Percentiles rank a stretch among this genome's conserved stretches.
These are phyloP conservation scores for Lutjanus campechanus DNA, from an alignment of 2,797 vertebrate genomes.

Conservation along the genomic window DNA sequence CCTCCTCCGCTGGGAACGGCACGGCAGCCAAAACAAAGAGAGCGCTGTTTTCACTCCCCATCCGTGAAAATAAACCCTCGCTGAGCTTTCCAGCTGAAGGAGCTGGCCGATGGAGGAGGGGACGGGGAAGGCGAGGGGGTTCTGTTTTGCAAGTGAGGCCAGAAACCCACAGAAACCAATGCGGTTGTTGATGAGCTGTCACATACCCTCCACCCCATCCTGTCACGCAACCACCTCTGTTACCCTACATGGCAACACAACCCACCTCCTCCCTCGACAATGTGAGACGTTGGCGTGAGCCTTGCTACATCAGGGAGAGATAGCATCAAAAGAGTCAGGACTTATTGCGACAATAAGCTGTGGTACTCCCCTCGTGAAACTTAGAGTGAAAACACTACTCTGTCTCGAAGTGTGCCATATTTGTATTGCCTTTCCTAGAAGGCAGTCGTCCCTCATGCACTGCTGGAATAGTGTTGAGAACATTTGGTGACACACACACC, in stretches of 20 bases:
- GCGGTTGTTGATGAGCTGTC: conserved; percentile 77
- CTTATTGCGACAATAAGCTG: conserved; percentile 52
- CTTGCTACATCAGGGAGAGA: conserved; percentile 49
- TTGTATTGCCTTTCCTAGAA: conserved; percentile 76
- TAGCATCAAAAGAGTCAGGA: conserved; percentile 33
- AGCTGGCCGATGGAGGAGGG: conserved; percentile 54
- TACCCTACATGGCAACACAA: conserved; percentile 46
- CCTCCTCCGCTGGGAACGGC: conserved; percentile 76
- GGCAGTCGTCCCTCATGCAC: conserved; percentile 63
- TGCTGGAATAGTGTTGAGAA: conserved; percentile 77
- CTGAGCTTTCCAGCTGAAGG: conserved; percentile 77
- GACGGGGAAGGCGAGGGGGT: conserved; percentile 44
- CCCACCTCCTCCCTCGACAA: conserved; percentile 38
- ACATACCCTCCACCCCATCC: conserved; percentile 43
- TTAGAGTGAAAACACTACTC: conserved; percentile 56
- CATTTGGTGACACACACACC: conserved; percentile 52
- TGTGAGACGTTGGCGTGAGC: conserved; percentile 61
- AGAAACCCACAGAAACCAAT: conserved; percentile 74
- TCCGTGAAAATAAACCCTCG: conserved; percentile 79
- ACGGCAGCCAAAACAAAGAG: conserved; percentile 83
- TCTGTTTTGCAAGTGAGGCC: conserved; percentile 73
- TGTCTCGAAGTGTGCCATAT: conserved; percentile 61
- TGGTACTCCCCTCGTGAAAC: conserved; percentile 53
- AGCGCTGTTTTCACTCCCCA: conserved; percentile 78
- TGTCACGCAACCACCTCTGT: conserved; percentile 68